Evolutionary conservation across 1,140 invertebrate species (phyloP), one percentile per base, ranked within the genome.

Genomic region (Camponotus floridanus): DNA sequence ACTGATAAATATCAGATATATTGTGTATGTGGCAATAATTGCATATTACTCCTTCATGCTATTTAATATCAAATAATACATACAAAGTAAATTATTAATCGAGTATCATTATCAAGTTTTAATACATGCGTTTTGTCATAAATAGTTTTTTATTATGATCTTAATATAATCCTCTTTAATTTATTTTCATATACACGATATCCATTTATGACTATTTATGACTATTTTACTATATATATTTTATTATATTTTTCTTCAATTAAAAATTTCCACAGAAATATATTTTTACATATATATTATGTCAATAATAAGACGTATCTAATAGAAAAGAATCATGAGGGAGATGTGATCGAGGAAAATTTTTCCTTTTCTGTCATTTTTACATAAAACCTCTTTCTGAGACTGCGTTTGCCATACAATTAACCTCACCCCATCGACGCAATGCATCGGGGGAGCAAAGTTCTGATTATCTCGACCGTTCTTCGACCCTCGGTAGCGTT

Each of bases 391-490:
- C 79, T 62, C 57, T 73, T 45, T 71, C 6, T 39, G 45, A 83
- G 18, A 55, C 57, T 7, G 31, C 42, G 42, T 76, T 87, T 59
- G 33, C 73, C 39, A 33, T 70, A 67, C 76, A 90, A 91, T 88
- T 90, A 91, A 62, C 83, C 48, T 85, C 74, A 62, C 81, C 71
- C 71, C 59, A 84, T 59, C 39, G 79, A 73, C 62, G 71, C 65
- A 86, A 86, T 71, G 89, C 79, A 67, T 74, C 80, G 62, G 61
- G 78, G 80, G 61, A 86, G 42, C 55, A 80, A 71, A 76, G 65
- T 84, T 86, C 59, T 62, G 74, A 87, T 87, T 90, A 90, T 86
- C 76, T n/a, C 70, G 68, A 45, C 45, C 70, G 73, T 89, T 88
- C 74, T 87, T 86, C 87, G 85, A 88, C 79, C 87, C 76, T 86